Conservation (phyloP, 2,888 invertebrate genomes). For the Perdita meconis region DNA sequence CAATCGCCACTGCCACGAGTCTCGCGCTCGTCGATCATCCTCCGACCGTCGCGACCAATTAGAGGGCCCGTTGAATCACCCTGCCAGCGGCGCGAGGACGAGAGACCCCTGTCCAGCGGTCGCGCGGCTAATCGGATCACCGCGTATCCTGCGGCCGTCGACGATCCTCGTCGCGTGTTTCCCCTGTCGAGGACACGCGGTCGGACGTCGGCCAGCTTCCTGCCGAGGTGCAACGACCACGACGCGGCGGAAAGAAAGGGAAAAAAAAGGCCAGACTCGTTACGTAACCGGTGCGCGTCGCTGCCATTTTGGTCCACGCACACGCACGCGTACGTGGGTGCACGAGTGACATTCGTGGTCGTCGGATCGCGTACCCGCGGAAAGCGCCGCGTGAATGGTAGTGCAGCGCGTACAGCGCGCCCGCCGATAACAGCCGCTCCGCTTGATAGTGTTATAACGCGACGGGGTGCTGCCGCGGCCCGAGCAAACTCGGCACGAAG, state of each 20-base stretch:
- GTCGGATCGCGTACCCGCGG: constrained; percentile 27
- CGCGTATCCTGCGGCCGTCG: too few relatives aligned
- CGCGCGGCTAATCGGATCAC: too few relatives aligned
- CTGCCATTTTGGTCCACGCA: constrained; percentile 69
- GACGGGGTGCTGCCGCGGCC: constrained; percentile 1
- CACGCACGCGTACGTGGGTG: constrained; percentile 22
- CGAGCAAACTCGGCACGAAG: constrained; percentile 9
- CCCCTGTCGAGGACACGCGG: too few relatives aligned
- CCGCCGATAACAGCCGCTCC: constrained; percentile 45
- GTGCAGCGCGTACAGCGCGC: constrained; percentile 2
- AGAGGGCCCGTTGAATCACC: too few relatives aligned
- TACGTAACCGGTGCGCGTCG: constrained; percentile 59
- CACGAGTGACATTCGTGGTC: constrained; percentile 8
- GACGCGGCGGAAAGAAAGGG: background rate
- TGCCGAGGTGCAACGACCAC: constrained; percentile 6
- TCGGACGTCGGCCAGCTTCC: constrained; percentile 18
- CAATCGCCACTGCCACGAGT: background rate
- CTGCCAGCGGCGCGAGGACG: too few relatives aligned
- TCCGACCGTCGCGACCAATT: too few relatives aligned
- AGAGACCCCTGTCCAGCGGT: too few relatives aligned
- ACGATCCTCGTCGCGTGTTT: too few relatives aligned
- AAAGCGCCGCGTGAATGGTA: constrained; percentile 43
- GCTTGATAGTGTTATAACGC: constrained; percentile 30
- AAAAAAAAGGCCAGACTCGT: constrained; percentile 41
- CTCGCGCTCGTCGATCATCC: background rate